phyloP scores from a whole-genome alignment of 2,797 vertebrate genomes.

The Mus minutoides region DNA sequence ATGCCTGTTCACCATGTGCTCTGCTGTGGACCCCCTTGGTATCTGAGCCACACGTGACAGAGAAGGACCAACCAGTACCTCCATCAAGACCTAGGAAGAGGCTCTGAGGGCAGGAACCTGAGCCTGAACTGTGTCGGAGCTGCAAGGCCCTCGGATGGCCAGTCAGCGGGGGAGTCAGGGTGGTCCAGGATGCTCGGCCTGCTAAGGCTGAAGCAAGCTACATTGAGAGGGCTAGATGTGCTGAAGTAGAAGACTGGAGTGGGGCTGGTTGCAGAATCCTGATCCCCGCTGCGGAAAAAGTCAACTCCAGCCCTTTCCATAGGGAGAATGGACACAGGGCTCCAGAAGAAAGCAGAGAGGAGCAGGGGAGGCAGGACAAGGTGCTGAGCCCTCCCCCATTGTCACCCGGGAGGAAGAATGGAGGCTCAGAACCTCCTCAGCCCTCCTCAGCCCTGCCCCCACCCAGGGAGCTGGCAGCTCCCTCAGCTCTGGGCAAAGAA shows the following conservation, averaged over 20 bases:
- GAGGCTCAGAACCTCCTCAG: too few relatives aligned
- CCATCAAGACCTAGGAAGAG: not conserved
- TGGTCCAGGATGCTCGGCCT: not conserved
- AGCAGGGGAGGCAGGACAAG: not conserved
- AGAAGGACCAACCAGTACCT: not conserved
- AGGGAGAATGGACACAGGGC: not conserved
- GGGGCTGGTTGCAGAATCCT: not conserved
- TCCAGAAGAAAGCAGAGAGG: not conserved
- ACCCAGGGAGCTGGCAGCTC: not conserved
- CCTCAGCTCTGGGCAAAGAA: conserved; percentile 44
- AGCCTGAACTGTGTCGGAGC: not conserved
- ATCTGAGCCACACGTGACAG: not conserved
- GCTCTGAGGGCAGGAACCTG: not conserved
- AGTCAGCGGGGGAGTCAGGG: not conserved
- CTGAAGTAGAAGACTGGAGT: not conserved
- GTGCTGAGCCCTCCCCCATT: not conserved
- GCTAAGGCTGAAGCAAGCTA: not conserved
- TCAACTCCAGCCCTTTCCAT: not conserved
- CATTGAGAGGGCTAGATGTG: not conserved
- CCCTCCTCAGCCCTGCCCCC: not conserved
- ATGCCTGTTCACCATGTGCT: not conserved
- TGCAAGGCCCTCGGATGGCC: not conserved
- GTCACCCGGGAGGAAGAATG: not conserved
- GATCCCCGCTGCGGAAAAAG: not conserved
- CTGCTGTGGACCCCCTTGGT: not conserved